phyloP scores from a whole-genome alignment of 2,113 vertebrate species.

The Gallinago media region DNA sequence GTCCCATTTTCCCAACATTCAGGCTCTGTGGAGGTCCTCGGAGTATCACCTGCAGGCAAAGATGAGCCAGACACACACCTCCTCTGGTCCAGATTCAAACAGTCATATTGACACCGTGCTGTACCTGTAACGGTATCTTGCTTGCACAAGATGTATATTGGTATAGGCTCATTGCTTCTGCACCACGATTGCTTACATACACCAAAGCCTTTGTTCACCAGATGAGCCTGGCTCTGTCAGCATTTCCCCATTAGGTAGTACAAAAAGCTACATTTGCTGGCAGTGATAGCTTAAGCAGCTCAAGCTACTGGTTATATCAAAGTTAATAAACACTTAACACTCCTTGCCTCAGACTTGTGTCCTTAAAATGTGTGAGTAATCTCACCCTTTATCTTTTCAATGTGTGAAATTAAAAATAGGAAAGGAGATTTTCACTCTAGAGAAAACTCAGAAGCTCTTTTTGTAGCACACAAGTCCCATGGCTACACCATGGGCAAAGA shows the following conservation, averaged over 20 bases:
- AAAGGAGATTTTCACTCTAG: neutral
- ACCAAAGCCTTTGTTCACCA: neutral
- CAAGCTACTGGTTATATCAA: neutral
- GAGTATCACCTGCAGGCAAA: neutral
- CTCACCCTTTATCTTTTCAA: neutral
- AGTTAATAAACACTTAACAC: neutral
- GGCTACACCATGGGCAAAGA: neutral
- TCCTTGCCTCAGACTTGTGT: neutral
- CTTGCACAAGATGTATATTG: neutral
- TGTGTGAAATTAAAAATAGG: neutral
- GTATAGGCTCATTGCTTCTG: neutral
- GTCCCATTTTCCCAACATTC: neutral
- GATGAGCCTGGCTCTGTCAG: neutral
- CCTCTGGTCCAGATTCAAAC: neutral
- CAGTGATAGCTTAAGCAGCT: neutral
- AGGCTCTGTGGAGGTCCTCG: neutral
- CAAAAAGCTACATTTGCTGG: neutral
- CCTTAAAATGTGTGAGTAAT: neutral
- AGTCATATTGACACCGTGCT: neutral
- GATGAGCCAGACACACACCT: neutral
- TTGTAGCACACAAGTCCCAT: neutral
- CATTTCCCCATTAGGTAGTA: neutral
- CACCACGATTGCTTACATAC: neutral
- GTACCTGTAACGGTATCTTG: neutral
- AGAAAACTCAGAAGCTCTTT: neutral